A percentile compares a stretch with the other conserved stretches of the same genome.
phyloP scores from a whole-genome alignment of 2,113 vertebrate species.

The Silurus asotus region DNA sequence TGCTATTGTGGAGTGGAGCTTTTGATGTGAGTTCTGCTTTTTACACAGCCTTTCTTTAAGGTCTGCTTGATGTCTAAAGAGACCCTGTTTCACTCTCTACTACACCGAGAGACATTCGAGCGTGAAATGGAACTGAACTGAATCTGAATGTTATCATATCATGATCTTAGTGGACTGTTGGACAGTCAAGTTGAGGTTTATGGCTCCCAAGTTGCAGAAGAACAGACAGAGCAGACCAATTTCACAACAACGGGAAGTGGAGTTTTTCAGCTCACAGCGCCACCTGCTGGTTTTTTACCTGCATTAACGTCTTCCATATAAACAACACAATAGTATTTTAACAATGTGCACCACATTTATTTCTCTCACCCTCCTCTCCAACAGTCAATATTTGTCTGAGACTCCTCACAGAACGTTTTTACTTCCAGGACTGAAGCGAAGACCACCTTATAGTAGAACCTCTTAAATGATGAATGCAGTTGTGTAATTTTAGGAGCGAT shows the following conservation, averaged over 20 bases:
- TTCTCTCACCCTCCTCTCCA: constrained; percentile 4
- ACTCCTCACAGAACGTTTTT: neutral
- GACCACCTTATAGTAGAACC: neutral
- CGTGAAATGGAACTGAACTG: neutral
- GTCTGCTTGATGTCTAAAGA: neutral
- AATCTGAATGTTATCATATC: neutral
- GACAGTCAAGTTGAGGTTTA: neutral
- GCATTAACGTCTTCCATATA: neutral
- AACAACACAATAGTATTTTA: neutral
- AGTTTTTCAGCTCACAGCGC: constrained; percentile 47
- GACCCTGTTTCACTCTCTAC: neutral
- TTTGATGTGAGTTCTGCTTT: constrained; percentile 37
- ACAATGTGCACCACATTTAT: neutral
- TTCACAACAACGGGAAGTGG: neutral
- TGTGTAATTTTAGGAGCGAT: constrained; percentile 33
- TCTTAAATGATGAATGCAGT: constrained; percentile 52
- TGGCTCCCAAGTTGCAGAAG: neutral
- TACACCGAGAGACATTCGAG: neutral
- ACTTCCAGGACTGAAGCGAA: neutral
- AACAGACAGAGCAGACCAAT: neutral
- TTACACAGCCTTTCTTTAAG: neutral
- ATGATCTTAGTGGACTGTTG: neutral
- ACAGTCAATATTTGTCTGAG: constrained; percentile 18
- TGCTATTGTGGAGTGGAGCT: constrained; percentile 30
- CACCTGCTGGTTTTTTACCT: constrained; percentile 43